A percentile compares a stretch with the other conserved stretches of the same genome.
These are phyloP conservation scores for Drosophila affinis DNA, from an alignment of 2,888 invertebrate species.

Conservation along the genomic window DNA sequence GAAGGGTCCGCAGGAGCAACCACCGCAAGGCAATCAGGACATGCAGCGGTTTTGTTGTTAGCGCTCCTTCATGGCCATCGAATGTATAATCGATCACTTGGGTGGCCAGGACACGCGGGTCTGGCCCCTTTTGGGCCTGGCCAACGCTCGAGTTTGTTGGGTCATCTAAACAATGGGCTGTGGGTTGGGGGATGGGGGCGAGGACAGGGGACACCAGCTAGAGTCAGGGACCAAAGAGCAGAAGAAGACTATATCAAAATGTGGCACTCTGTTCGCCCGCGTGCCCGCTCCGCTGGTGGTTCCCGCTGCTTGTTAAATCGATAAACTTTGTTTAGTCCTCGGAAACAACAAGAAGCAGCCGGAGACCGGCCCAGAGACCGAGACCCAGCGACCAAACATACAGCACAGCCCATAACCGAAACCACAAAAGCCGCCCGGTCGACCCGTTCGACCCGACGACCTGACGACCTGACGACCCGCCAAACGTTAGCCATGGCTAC, in stretches of 20 bases:
- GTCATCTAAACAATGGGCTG: conserved; percentile 73
- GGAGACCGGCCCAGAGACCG: conserved; percentile 57
- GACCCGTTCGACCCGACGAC: conserved; percentile 7
- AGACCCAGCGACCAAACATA: conserved; percentile 20
- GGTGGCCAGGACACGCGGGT: conserved; percentile 52
- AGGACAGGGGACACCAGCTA: neutral
- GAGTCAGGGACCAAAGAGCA: conserved; percentile 13
- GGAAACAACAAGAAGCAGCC: conserved; percentile 73
- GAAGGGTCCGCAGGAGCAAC: conserved; percentile 23
- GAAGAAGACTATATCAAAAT: conserved; percentile 49
- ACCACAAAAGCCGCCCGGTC: conserved; percentile 3
- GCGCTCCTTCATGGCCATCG: conserved; percentile 77
- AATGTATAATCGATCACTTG: conserved; percentile 77
- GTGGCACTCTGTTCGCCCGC: conserved; percentile 68
- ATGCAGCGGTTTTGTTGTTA: conserved; percentile 46
- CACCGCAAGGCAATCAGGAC: conserved; percentile 42
- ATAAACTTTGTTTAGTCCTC: conserved; percentile 77
- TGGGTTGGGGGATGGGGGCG: neutral
- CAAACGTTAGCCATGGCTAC: conserved; percentile 66
- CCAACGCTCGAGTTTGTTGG: conserved; percentile 74
- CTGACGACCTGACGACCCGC: conserved; percentile 17
- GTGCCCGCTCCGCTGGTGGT: conserved; percentile 19
- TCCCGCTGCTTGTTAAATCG: conserved; percentile 70
- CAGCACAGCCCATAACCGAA: conserved; percentile 15
- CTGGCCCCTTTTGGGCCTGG: conserved; percentile 46